Percentiles rank a stretch among this genome's conserved stretches.
Evolutionary conservation across 2,797 vertebrate species (phyloP).

Genomic region (Lithobates pipiens): DNA sequence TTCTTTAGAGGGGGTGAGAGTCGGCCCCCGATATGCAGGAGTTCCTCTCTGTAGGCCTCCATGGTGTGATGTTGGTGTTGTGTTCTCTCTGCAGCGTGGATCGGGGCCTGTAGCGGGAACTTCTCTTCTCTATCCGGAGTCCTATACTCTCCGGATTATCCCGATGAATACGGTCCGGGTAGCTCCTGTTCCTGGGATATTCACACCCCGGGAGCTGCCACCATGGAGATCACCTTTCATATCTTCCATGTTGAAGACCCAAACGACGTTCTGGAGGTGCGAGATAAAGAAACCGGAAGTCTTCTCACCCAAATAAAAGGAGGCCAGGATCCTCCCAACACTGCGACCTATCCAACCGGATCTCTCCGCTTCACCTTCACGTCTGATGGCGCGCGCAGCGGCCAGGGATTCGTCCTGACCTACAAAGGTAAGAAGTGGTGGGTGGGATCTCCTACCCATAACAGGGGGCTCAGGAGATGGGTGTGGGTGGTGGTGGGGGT

Average conservation of each 20-base stretch:
- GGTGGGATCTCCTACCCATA: no score
- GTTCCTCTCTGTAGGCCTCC: no score
- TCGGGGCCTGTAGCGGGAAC: constrained; percentile 74
- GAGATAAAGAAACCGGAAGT: constrained; percentile 62
- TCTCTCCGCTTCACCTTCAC: constrained; percentile 68
- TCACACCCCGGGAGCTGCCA: constrained; percentile 44
- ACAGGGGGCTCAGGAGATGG: no score
- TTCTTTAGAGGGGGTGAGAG: no score
- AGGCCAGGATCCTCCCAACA: constrained; percentile 56
- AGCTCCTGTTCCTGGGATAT: constrained; percentile 71
- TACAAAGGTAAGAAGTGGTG: constrained; percentile 67
- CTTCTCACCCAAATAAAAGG: constrained; percentile 69
- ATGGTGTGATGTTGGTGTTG: no score
- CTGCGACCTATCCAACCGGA: constrained; percentile 59
- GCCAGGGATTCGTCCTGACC: constrained; percentile 70
- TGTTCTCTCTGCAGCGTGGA: constrained; percentile 66
- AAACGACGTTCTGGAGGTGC: constrained; percentile 69
- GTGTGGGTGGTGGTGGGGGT: no score
- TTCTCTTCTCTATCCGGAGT: constrained; percentile 68
- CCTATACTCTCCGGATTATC: constrained; percentile 75
- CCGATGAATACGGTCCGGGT: constrained; percentile 72
- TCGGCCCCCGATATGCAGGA: no score
- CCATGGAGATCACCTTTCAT: constrained; percentile 70
- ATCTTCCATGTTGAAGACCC: constrained; percentile 69
- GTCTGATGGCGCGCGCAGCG: constrained; percentile 68